Percentiles rank a stretch among this genome's conserved stretches.
phyloP scores from a whole-genome alignment of 2,797 vertebrate genomes.

The Gephyroberyx darwinii region DNA sequence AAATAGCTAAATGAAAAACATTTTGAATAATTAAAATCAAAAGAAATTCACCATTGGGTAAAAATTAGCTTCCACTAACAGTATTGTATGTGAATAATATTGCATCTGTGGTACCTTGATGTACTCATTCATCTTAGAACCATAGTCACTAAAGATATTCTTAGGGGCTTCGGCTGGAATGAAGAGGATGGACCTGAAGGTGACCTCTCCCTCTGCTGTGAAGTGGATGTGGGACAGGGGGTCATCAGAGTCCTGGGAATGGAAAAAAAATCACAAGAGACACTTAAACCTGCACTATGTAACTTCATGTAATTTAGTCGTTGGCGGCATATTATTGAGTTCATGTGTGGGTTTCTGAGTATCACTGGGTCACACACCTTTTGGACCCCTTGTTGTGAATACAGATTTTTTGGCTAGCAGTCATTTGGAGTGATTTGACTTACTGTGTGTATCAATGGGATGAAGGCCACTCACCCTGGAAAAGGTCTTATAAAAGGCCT shows the following conservation, averaged over 20 bases:
- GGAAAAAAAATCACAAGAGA: too few species aligned
- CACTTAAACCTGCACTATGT: too few species aligned
- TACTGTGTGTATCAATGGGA: too few species aligned
- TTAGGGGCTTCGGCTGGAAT: slow-evolving; percentile 92
- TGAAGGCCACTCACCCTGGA: slow-evolving; percentile 85
- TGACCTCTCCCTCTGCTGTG: slow-evolving; percentile 98
- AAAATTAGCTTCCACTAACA: neutral
- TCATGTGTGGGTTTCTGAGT: too few species aligned
- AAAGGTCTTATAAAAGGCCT: slow-evolving; percentile 98
- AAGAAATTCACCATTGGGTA: too few species aligned
- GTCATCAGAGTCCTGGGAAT: slow-evolving; percentile 88
- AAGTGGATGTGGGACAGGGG: slow-evolving; percentile 96
- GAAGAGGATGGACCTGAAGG: slow-evolving; percentile 97
- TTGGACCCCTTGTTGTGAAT: too few species aligned
- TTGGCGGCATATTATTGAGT: too few species aligned
- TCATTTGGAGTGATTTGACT: too few species aligned
- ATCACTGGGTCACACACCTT: too few species aligned
- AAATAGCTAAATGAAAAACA: slow-evolving; percentile 71
- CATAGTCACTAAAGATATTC: slow-evolving; percentile 95
- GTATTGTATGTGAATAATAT: neutral
- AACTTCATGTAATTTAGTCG: too few species aligned
- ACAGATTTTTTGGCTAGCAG: too few species aligned
- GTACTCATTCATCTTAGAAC: slow-evolving; percentile 97
- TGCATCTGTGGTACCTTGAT: slow-evolving; percentile 86
- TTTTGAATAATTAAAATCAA: too few species aligned